These are phyloP conservation scores for Drymonia ruficornis DNA, from an alignment of 2,888 invertebrate genomes.

Conservation along the genomic window DNA sequence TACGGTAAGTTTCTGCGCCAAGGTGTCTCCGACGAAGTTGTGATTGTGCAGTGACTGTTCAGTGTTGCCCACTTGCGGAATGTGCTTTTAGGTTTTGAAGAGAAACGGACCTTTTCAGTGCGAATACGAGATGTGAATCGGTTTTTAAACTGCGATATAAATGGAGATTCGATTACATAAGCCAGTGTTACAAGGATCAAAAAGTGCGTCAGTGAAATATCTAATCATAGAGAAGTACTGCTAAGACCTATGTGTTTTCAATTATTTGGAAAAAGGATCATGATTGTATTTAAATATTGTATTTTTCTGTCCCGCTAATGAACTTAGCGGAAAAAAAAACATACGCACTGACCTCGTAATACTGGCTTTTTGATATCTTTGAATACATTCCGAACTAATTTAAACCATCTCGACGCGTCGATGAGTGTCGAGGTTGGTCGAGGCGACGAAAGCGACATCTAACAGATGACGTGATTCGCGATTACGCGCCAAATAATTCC, in stretches of 20 bases:
- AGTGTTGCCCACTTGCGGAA: conserved; percentile 65
- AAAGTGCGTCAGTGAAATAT: conserved; percentile 23
- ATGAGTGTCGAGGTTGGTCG: conserved; percentile 29
- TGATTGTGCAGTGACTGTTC: conserved; percentile 76
- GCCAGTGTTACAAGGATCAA: conserved; percentile 69
- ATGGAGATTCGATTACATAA: conserved; percentile 47
- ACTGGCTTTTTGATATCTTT: conserved; percentile 28
- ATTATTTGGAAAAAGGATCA: not conserved
- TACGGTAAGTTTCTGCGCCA: conserved; percentile 78
- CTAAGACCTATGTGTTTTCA: not conserved
- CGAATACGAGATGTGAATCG: conserved; percentile 41
- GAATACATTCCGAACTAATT: conserved; percentile 1
- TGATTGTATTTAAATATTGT: not conserved
- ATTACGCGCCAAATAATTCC: conserved; percentile 33
- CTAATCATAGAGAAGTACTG: not conserved
- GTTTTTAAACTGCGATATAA: conserved; percentile 27
- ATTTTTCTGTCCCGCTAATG: not conserved
- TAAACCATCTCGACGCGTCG: not conserved
- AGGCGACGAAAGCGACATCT: conserved; percentile 35
- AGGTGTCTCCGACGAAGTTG: conserved; percentile 67
- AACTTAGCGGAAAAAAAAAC: not conserved
- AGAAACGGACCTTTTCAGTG: conserved; percentile 52
- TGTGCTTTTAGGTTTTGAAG: conserved; percentile 54
- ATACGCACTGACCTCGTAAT: conserved; percentile 25
- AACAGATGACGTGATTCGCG: conserved; percentile 30